These are phyloP conservation scores for Protaetia brevitarsis DNA, from an alignment of 1,140 invertebrate species.

Conservation along the genomic window DNA sequence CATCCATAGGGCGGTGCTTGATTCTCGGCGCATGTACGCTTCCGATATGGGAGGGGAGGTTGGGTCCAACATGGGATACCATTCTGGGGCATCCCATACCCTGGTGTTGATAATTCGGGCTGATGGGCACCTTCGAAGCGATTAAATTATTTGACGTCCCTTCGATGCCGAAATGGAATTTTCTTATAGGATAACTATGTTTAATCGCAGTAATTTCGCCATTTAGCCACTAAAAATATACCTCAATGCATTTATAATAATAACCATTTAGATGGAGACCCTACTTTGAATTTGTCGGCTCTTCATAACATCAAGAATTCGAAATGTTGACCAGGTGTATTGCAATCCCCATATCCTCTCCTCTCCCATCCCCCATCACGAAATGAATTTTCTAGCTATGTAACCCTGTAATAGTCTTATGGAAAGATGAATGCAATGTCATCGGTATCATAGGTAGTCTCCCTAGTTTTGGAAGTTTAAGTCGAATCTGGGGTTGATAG, in stretches of 20 bases:
- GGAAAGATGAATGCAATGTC: conserved; percentile 57
- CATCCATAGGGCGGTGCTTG: neutral
- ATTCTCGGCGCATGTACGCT: neutral
- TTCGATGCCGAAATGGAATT: conserved; percentile 69
- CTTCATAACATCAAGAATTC: conserved; percentile 72
- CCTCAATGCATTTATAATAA: neutral
- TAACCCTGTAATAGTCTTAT: conserved; percentile 57
- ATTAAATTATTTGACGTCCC: conserved; percentile 68
- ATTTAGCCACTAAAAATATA: conserved; percentile 64
- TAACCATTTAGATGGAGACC: neutral
- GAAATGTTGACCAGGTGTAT: conserved; percentile 65
- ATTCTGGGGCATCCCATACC: neutral
- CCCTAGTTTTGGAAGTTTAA: conserved; percentile 57
- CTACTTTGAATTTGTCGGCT: conserved; percentile 66
- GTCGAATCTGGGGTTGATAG: conserved; percentile 50
- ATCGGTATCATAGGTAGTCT: conserved; percentile 51
- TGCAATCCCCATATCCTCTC: conserved; percentile 70
- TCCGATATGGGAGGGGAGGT: conserved; percentile 12
- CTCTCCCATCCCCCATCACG: conserved; percentile 68
- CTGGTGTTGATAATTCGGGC: neutral
- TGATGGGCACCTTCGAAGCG: conserved; percentile 52
- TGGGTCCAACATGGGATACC: neutral
- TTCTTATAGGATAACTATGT: conserved; percentile 63
- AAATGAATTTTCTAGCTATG: conserved; percentile 70
- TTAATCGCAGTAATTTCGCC: conserved; percentile 74